phyloP scores from a whole-genome alignment of 2,888 invertebrate genomes.

The Hylaea fasciaria region DNA sequence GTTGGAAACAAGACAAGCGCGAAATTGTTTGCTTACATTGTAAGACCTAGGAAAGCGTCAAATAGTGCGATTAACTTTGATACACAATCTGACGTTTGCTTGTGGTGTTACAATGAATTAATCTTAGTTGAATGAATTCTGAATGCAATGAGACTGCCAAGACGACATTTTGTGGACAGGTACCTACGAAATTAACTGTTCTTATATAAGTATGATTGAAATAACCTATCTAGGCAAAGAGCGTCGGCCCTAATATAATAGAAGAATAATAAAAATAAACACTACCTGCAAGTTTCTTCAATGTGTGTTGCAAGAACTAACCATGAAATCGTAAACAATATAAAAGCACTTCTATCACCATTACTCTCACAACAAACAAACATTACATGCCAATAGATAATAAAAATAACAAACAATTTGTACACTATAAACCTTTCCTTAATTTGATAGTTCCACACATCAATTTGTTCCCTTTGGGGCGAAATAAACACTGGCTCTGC shows the following conservation, averaged over 20 bases:
- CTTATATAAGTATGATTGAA: too few species aligned
- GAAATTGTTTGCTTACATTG: conserved; percentile 39
- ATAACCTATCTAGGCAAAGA: too few species aligned
- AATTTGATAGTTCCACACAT: conserved; percentile 61
- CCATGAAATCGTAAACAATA: conserved; percentile 1
- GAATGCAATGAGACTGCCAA: background rate
- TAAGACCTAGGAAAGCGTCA: conserved; percentile 22
- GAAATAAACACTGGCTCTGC: conserved; percentile 60
- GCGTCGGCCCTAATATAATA: too few species aligned
- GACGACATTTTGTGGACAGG: too few species aligned
- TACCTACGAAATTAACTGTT: too few species aligned
- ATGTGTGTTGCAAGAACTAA: background rate
- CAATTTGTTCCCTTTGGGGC: conserved; percentile 60
- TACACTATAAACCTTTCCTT: conserved; percentile 56
- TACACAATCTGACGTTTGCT: background rate
- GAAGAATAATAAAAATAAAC: too few species aligned
- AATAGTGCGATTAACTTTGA: conserved; percentile 2
- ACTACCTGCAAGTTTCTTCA: too few species aligned
- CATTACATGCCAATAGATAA: conserved; percentile 30
- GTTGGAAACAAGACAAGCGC: conserved; percentile 27
- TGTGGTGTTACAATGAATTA: conserved; percentile 4
- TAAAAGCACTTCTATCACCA: conserved; percentile 21
- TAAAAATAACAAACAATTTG: conserved; percentile 59
- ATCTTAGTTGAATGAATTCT: background rate
- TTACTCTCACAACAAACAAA: conserved; percentile 29